These are phyloP conservation scores for Vombatus ursinus DNA, from an alignment of 2,113 vertebrate species.

Conservation along the genomic window DNA sequence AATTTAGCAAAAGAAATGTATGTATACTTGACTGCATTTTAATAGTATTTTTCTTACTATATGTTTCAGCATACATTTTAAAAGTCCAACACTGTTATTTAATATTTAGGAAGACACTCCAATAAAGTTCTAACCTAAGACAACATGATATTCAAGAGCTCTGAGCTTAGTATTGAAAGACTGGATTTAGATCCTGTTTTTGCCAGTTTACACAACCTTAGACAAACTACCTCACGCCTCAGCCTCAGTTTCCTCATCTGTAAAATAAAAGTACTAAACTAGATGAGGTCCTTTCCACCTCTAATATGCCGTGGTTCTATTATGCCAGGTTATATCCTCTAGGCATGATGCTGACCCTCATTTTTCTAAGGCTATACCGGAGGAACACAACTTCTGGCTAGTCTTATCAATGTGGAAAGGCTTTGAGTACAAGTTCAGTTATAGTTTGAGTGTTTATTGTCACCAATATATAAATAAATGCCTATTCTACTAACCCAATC, in stretches of 20 bases:
- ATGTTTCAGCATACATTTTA: background rate
- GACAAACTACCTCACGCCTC: background rate
- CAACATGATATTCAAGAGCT: background rate
- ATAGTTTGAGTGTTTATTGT: background rate
- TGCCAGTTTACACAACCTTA: background rate
- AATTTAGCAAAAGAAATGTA: background rate
- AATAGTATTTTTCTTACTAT: background rate
- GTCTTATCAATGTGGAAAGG: background rate
- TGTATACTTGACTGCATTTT: background rate
- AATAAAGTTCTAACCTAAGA: background rate
- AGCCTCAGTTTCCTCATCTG: background rate
- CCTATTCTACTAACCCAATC: background rate
- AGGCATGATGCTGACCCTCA: background rate
- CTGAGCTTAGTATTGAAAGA: background rate
- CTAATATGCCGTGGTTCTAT: background rate
- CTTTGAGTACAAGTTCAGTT: background rate
- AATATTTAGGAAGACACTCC: background rate
- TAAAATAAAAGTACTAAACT: slow-evolving; percentile 5
- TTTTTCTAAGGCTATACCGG: background rate
- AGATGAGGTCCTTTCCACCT: background rate
- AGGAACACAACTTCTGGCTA: background rate
- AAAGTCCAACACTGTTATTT: background rate
- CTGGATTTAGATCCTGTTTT: background rate
- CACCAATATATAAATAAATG: background rate
- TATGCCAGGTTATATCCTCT: background rate